Percentiles rank a stretch among this genome's conserved stretches.
phyloP scores from a whole-genome alignment of 2,888 invertebrate genomes.

The Polyommatus iphigenia region DNA sequence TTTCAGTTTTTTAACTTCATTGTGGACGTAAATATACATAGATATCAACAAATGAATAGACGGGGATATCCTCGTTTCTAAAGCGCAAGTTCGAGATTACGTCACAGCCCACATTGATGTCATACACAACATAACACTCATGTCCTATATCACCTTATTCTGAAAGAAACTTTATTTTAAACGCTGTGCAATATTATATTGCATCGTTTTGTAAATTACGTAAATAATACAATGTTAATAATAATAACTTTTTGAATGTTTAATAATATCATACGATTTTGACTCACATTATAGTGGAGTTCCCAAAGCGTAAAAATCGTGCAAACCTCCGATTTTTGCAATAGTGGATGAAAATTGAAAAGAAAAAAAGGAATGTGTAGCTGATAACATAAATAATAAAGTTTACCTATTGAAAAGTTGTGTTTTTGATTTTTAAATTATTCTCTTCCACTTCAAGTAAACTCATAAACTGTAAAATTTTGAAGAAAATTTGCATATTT shows the following conservation, averaged over 20 bases:
- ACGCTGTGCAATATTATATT: neutral
- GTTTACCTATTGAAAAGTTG: no score
- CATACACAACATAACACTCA: constrained; percentile 39
- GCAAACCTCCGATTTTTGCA: no score
- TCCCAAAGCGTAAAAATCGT: no score
- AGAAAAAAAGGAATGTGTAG: no score
- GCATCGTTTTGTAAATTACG: neutral
- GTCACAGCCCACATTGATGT: constrained; percentile 68
- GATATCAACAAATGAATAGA: constrained; percentile 37
- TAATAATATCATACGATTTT: neutral
- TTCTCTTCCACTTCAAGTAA: no score
- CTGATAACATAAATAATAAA: no score
- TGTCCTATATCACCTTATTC: neutral
- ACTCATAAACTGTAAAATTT: no score
- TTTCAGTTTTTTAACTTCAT: neutral
- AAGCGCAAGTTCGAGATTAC: constrained; percentile 58
- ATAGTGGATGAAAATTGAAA: no score
- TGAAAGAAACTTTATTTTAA: neutral
- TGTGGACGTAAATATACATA: constrained; percentile 31
- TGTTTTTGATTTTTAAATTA: no score
- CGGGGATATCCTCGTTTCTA: constrained; percentile 74
- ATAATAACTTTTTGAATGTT: neutral
- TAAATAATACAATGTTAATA: neutral
- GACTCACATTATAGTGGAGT: no score
- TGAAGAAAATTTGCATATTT: no score